Base-by-base conservation (phyloP, 2,888 invertebrate species). In the Mimumesa dahlbomi region DNA sequence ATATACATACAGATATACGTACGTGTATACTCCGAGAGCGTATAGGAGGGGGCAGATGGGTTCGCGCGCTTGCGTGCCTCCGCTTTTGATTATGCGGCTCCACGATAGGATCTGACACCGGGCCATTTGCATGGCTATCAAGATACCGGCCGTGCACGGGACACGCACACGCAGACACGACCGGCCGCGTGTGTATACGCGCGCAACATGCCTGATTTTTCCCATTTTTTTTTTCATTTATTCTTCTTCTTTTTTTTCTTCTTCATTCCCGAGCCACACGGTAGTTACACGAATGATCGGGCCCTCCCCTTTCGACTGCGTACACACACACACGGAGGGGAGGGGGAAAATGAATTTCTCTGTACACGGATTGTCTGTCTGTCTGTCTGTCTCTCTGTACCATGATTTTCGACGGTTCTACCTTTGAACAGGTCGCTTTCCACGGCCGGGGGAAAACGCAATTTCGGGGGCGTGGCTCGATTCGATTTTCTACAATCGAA, bases 61-160 rank as follows among this genome's bases (percentile, higher is more conserved):
- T 64, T 69, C 72, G 70, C 64, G 72, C 72, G 69, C 72, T 72
- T 72, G 70, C 69, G 64, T 72, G 63, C 70, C 64, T 72, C 48
- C 61, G 59, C 70, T 72, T 72, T 72, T 72, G 72, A 72, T 72
- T 72, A 72, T 72, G 61, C 72, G 64, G 59, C 59, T 49, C 56
- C 72, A 43, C 75, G 75, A 75, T 75, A 75, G 63, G 66, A 75
- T 75, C 75, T 75, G 75, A 75, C 75, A 75, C 75, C 70, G 71
- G 75, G 67, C 71, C 71, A 75, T 75, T 75, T 75, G 75, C 75
- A 75, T 75, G 75, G 75, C 71, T 75, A 75, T 75, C 75, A 71
- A 75, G 75, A 75, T 75, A 70, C 71, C 71, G 56, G 43, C 50
- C 61, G 50, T 74, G 61, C 73, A 73, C 50, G 69, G 69, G 64